Evolutionary conservation across 2,888 invertebrate genomes (phyloP), one percentile per base, ranked within the genome.

Genomic region (Orchestes rusci): DNA sequence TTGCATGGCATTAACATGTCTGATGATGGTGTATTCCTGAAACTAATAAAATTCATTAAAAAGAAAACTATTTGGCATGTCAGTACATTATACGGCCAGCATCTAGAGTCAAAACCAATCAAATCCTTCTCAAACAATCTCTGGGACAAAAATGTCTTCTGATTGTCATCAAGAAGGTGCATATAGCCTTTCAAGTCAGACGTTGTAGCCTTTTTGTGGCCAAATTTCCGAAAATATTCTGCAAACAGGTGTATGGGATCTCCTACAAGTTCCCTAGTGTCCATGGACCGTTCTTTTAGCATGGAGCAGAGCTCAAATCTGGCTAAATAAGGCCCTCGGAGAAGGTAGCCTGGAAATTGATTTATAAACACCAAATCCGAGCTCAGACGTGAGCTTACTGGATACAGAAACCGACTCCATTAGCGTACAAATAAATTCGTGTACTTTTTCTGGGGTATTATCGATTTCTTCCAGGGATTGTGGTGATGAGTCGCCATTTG

Each of bases 121-220:
- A n/a, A n/a, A n/a, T n/a, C n/a, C n/a, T n/a, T n/a, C n/a, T n/a
- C n/a, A n/a, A n/a, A n/a, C n/a, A n/a, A n/a, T n/a, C n/a, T n/a
- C n/a, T n/a, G n/a, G n/a, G n/a, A 73, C 40, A 82, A 68, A 32
- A 74, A 72, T 48, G 74, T 70, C 50, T 79, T 74, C 50, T 80
- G 76, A 7, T 76, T 73, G 28, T 74, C 70, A 4, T 84, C 76
- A 51, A 91, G 70, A 55, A 86, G 73, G 31, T 76, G 70, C 34
- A 92, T 65, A 66, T 87, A 93, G 3, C 81, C 72, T 48, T 80
- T 77, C 37, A 95, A 71, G 65, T 96, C 95, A 5, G 81, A 78
- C 47, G 89, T 86, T 48, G 88, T 88, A 66, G 91, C 91, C 0
- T 84, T 80, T 61, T 91, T 91, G 57, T 85, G 80, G 2, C 92